Evolutionary conservation across 1,140 invertebrate genomes (phyloP).

Genomic region (Odontomachus brunneus): DNA sequence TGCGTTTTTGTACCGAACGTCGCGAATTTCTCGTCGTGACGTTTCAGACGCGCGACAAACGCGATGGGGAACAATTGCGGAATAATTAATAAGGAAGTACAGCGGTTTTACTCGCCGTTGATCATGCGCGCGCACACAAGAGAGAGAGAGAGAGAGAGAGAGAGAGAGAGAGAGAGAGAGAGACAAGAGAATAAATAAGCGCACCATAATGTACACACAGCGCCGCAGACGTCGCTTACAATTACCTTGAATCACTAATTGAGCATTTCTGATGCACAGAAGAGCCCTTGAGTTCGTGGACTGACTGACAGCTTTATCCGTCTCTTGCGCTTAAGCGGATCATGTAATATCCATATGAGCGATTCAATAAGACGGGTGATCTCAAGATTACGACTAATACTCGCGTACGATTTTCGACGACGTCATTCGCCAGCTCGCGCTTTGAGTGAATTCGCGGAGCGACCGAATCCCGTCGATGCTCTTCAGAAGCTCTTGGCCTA

Average conservation of each 20-base stretch:
- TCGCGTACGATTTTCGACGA: slow-evolving; percentile 17
- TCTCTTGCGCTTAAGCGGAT: slow-evolving; percentile 37
- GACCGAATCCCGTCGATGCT: background rate
- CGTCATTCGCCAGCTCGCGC: background rate
- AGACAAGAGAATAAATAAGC: slow-evolving; percentile 5
- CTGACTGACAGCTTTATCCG: slow-evolving; percentile 53
- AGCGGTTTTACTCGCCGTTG: background rate
- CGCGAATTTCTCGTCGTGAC: background rate
- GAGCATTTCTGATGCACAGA: slow-evolving; percentile 43
- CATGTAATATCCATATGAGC: slow-evolving; percentile 43
- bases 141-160: no score
- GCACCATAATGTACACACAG: background rate
- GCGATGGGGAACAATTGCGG: background rate
- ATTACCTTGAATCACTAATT: slow-evolving; percentile 42
- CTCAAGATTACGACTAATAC: slow-evolving; percentile 30
- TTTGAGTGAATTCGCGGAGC: background rate
- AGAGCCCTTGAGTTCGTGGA: background rate
- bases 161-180: no score
- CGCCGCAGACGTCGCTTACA: background rate
- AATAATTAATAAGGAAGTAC: background rate
- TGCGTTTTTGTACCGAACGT: slow-evolving; percentile 21
- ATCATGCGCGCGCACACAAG: no score
- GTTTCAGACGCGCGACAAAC: background rate
- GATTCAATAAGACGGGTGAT: slow-evolving; percentile 41
- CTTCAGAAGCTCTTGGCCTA: background rate